These are phyloP conservation scores for Thera obeliscata DNA, from an alignment of 2,888 invertebrate species.

Conservation along the genomic window DNA sequence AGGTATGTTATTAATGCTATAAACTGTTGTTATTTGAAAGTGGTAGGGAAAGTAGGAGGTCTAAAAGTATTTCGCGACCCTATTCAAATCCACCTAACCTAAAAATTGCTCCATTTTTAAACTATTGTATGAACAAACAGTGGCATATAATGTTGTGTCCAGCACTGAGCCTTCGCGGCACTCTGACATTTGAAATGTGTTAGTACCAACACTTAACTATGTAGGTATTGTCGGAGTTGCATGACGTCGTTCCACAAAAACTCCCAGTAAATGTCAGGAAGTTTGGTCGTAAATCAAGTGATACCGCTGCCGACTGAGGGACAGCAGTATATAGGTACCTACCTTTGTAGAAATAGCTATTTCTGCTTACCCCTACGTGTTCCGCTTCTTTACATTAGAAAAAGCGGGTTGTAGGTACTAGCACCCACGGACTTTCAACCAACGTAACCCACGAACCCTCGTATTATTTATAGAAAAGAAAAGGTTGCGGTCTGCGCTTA, in stretches of 20 bases:
- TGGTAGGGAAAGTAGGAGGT: too few relatives aligned
- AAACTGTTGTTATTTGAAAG: too few relatives aligned
- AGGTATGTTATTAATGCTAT: too few relatives aligned
- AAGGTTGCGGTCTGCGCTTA: too few relatives aligned
- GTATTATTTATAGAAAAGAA: too few relatives aligned
- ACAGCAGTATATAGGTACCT: constrained; percentile 43
- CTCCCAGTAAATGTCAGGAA: constrained; percentile 56
- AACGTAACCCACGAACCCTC: too few relatives aligned
- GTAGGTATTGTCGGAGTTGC: constrained; percentile 34
- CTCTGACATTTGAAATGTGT: constrained; percentile 4
- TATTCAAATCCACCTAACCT: not conserved
- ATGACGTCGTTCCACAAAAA: constrained; percentile 49
- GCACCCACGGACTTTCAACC: too few relatives aligned
- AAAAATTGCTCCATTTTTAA: not conserved
- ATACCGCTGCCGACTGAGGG: constrained; percentile 54
- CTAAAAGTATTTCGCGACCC: too few relatives aligned
- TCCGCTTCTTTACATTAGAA: not conserved
- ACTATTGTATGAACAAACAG: constrained; percentile 1
- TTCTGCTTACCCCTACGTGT: constrained; percentile 33
- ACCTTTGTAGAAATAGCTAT: constrained; percentile 54
- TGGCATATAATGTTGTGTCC: not conserved
- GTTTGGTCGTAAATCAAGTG: constrained; percentile 65
- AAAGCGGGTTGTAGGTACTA: not conserved
- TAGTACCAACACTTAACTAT: not conserved
- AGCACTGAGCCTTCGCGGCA: not conserved